These are phyloP conservation scores for Columba livia DNA, from an alignment of 2,113 vertebrate genomes.

Conservation along the genomic window DNA sequence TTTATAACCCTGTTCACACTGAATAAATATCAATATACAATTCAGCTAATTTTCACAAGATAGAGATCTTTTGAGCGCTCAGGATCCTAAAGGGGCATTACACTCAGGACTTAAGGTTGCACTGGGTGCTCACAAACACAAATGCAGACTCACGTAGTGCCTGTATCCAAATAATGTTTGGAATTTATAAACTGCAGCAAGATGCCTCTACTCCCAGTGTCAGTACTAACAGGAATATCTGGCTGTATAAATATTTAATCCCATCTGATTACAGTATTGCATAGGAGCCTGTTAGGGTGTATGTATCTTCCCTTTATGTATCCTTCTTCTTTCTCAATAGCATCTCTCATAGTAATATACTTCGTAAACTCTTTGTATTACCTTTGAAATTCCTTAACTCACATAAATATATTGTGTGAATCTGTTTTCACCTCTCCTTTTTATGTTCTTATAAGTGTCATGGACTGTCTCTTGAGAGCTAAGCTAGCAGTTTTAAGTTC, in stretches of 20 bases:
- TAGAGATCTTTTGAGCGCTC: not conserved
- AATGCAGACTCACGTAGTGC: not conserved
- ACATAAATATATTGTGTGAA: not conserved
- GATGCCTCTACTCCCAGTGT: not conserved
- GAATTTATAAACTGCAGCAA: not conserved
- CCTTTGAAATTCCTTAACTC: not conserved
- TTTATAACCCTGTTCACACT: not conserved
- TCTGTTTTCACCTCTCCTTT: not conserved
- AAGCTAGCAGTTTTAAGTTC: not conserved
- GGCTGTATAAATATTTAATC: not conserved
- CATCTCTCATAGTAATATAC: not conserved
- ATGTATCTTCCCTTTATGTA: not conserved
- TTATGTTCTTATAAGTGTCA: not conserved
- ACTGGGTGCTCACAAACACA: not conserved
- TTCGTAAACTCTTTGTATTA: not conserved
- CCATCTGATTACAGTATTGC: not conserved
- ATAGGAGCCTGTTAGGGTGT: not conserved
- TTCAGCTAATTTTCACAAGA: not conserved
- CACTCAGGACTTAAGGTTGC: not conserved
- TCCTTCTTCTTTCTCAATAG: not conserved
- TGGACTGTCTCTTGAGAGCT: not conserved
- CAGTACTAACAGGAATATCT: not conserved
- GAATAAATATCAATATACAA: not conserved
- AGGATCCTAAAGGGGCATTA: not conserved
- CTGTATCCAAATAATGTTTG: not conserved